A percentile compares a stretch with the other conserved stretches of the same genome.
phyloP scores from a whole-genome alignment of 1,140 invertebrate genomes.

The Cyclina sinensis region DNA sequence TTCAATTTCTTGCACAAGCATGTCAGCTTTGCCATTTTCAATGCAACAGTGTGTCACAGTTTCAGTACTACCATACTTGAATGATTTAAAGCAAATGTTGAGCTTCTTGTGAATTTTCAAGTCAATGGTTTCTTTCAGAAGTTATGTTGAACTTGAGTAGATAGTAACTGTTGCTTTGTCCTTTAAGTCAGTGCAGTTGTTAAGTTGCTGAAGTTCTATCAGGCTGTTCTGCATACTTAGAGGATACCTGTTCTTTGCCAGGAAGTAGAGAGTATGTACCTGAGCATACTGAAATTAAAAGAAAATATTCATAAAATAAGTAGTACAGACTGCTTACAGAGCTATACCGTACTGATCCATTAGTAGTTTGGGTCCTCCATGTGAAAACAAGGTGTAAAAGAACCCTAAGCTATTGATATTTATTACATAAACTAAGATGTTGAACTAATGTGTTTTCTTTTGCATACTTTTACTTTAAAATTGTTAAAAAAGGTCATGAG shows the following conservation, averaged over 20 bases:
- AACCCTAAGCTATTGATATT: too few relatives aligned
- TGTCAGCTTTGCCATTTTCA: slow-evolving; percentile 58
- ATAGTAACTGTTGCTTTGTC: background rate
- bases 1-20: slow-evolving; percentile 6
- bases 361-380: too few relatives aligned
- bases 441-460: too few relatives aligned
- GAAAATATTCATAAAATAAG: too few relatives aligned
- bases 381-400: too few relatives aligned
- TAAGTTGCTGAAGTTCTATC: slow-evolving; percentile 7
- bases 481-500: too few relatives aligned
- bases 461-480: too few relatives aligned
- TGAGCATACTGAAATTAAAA: slow-evolving; percentile 18
- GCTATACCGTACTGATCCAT: too few relatives aligned
- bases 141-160: background rate
- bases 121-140: slow-evolving; percentile 41
- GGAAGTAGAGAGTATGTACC: background rate
- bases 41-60: slow-evolving; percentile 21
- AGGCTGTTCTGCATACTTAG: background rate
- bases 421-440: too few relatives aligned
- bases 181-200: background rate
- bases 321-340: too few relatives aligned
- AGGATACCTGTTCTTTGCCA: background rate
- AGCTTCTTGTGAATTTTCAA: slow-evolving; percentile 42
- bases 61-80: background rate
- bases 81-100: slow-evolving; percentile 43